phyloP scores from a whole-genome alignment of 1,140 invertebrate species.

The Megalonaias nervosa region DNA sequence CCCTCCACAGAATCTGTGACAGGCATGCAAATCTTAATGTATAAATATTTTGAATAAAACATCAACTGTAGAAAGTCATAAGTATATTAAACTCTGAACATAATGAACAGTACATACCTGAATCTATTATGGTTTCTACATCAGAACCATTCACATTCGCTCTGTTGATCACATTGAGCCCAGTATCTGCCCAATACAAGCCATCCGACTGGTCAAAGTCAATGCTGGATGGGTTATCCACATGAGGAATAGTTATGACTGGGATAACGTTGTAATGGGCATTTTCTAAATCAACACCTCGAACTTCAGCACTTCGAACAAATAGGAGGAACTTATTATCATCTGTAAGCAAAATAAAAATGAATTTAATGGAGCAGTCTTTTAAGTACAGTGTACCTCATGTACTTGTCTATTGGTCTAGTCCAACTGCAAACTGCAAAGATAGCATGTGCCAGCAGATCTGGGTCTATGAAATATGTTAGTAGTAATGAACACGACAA shows the following conservation, averaged over 20 bases:
- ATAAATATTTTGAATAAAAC: too few species aligned
- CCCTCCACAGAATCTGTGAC: too few species aligned
- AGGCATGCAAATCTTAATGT: too few species aligned
- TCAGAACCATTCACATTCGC: constrained; percentile 79
- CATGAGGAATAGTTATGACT: constrained; percentile 78
- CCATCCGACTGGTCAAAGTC: constrained; percentile 77
- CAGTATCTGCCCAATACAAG: constrained; percentile 86
- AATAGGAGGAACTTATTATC: constrained; percentile 85
- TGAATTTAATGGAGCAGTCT: too few species aligned
- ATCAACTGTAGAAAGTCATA: too few species aligned
- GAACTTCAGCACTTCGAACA: constrained; percentile 82
- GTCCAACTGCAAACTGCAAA: too few species aligned
- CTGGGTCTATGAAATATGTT: too few species aligned
- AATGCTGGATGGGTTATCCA: constrained; percentile 78
- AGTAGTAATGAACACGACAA: too few species aligned
- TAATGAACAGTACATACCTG: constrained; percentile 70
- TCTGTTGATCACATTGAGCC: constrained; percentile 82
- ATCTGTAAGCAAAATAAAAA: constrained; percentile 71
- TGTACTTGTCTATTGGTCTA: too few species aligned
- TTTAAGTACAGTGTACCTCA: too few species aligned
- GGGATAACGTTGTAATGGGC: constrained; percentile 85
- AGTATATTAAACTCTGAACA: too few species aligned
- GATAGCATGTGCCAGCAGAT: too few species aligned
- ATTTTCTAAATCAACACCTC: constrained; percentile 84
- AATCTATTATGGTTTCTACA: constrained; percentile 82